phyloP scores from a whole-genome alignment of 2,113 vertebrate species.

The Passer montanus region DNA sequence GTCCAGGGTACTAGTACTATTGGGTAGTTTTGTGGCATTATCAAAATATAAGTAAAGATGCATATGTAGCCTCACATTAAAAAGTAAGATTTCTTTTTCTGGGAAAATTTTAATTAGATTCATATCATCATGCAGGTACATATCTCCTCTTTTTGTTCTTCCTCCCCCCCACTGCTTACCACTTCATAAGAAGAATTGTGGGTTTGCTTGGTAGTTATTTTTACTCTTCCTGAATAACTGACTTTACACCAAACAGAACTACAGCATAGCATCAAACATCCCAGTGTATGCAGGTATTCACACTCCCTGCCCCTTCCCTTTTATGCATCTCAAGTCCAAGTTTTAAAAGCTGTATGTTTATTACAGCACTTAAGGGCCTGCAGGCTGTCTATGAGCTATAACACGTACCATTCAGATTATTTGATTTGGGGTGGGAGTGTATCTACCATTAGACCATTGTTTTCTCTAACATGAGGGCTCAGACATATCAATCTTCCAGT shows the following conservation, averaged over 20 bases:
- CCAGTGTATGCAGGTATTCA: not conserved
- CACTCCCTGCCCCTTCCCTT: not conserved
- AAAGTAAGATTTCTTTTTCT: not conserved
- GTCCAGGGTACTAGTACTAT: not conserved
- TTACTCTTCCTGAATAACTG: not conserved
- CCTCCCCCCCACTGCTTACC: not conserved
- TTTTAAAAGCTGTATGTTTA: not conserved
- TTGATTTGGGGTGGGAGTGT: not conserved
- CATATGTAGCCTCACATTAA: not conserved
- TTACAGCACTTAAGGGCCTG: not conserved
- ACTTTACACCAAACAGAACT: not conserved
- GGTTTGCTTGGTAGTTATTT: not conserved
- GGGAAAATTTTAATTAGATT: not conserved
- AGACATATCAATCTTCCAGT: not conserved
- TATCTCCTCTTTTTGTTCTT: not conserved
- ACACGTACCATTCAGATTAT: not conserved
- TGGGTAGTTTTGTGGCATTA: not conserved
- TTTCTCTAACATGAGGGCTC: not conserved
- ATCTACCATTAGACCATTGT: not conserved
- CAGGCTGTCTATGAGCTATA: not conserved
- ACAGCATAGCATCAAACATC: not conserved
- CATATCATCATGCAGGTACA: rapidly evolving
- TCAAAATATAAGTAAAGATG: not conserved
- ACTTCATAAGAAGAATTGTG: not conserved
- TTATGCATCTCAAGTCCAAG: not conserved